Evolutionary conservation across 2,888 invertebrate species (phyloP), one percentile per base, ranked within the genome.

Genomic region (Patella pellucida): DNA sequence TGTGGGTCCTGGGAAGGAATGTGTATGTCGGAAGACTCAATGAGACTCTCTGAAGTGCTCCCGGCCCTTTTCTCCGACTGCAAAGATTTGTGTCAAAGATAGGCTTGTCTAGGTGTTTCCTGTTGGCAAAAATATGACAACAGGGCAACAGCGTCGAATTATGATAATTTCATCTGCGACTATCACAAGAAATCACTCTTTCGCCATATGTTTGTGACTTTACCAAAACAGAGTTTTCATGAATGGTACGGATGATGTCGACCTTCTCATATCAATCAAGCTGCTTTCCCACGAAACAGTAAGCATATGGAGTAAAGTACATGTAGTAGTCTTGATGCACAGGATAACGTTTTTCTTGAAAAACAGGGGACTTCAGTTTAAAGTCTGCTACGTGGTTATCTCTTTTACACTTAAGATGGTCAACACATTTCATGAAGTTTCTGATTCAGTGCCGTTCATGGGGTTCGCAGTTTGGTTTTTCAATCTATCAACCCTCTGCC

Each of bases 401-500:
- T 51, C 75, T 4, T 73, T 79, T 78, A 15, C 56, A 54, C 15
- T 19, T 31, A 11, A 76, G 14, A 9, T 68, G 73, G 16, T 78
- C 62, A n/a, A 79, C 51, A 27, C 62, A 76, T 11, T 16, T 50
- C 71, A 79, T 27, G 11, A 79, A 51, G 76, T 77, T 41, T 72
- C 72, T 27, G 62, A 15, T 56, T 80, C 77, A 4, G 79, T 77
- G 7, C 52, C 19, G n/a, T 19, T 77, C n/a, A 74, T 15, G n/a
- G 75, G 52, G 71, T 73, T 72, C 16, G 16, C n/a, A 14, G 67
- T 23, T 14, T 73, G 15, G 19, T 69, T 23, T 19, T 76, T 79
- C 23, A 79, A 52, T 5, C 80, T 77, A 52, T 79, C 75, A 16
- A 80, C 77, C 78, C 80, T 79, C 54, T 80, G 41, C 16, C 14